Evolutionary conservation across 2,797 vertebrate genomes (phyloP), one percentile per base, ranked within the genome.

Genomic region (Ambastaia sidthimunki): DNA sequence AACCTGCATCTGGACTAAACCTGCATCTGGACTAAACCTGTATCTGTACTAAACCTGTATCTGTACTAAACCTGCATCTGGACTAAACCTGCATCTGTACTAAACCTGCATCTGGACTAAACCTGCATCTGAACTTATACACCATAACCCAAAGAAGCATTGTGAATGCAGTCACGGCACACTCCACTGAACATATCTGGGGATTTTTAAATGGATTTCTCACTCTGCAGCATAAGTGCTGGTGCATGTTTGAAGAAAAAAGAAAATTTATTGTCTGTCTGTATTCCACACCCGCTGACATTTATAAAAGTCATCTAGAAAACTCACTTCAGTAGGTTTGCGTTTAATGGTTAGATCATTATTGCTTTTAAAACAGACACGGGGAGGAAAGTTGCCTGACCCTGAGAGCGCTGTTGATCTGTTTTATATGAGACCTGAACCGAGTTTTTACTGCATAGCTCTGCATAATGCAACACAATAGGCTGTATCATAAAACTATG

Each of bases 231-330:
- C 15, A n/a, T 23, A 41, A 37, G 57, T 12, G 21, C 16, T 28
- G 4, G 16, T 12, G 4, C 31, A 50, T 25, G 52, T 60, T 19
- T 3, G 10, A 44, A 54, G 68, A 69, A 66, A 77, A 69, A 23
- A 13, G 76, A 69, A 63, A 34, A 71, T 78, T 19, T 63, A 52
- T 63, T n/a, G 47, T 75, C n/a, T 16, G 44, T 41, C 50, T 31
- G 9, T 63, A 31, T 37, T 65, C 18, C 62, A 63, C 47, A 71
- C 57, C 57, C 68, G 62, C 63, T 68, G 55, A 74, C 79, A 70
- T 62, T 74, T 68, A 69, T 25, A 62, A 82, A 47, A 65, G 57
- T 82, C 37, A 44, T 44, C 41, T 7, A 44, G 10, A 44, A 37
- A 44, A 44, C 41, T 11, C 41, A 77, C 52, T 59, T 57, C 52